Evolutionary conservation across 2,113 vertebrate genomes (phyloP), one percentile per base, ranked within the genome.

Genomic region (Salminus brasiliensis): DNA sequence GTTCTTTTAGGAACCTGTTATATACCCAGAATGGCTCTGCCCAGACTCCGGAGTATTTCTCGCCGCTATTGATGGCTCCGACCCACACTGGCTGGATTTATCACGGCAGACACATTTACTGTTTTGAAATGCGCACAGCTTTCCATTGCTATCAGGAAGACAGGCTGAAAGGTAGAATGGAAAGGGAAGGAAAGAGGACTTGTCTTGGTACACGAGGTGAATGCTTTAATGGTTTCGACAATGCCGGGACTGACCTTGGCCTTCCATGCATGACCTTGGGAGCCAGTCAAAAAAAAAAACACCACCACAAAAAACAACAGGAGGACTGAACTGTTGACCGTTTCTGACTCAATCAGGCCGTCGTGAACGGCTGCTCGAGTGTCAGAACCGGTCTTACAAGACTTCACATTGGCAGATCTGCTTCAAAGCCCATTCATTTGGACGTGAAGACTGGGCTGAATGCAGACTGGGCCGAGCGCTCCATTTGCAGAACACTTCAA

Each of bases 71-170:
- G 67, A 80, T 77, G 29, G 27, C 29, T 49, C 47, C 23, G 25
- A 30, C 55, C 53, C 47, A 79, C 32, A 60, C 23, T 2, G 67
- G 39, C 72, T 81, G 53, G 43, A 79, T 74, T 77, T 81, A 73
- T 43, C 47, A 21, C 23, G 27, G 67, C 59, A 34, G 72, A 74
- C 85, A 80, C 65, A 47, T 63, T 78, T 79, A 81, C 70, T 84
- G 80, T 74, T 80, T 84, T 57, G 55, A 72, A 84, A 82, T 57
- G 72, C 45, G 16, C 57, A 41, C 59, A 80, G 67, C 72, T 80
- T 62, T 76, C 39, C 49, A 66, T 45, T 49, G 67, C 41, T 55
- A 53, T 63, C 9, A 32, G 39, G 21, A 78, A 30, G 52, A 68
- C 5, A 67, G 60, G 43, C n/a, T n/a, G n/a, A n/a, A n/a, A n/a